Conservation (phyloP, 2,888 invertebrate genomes). For the Sturmia bella region DNA sequence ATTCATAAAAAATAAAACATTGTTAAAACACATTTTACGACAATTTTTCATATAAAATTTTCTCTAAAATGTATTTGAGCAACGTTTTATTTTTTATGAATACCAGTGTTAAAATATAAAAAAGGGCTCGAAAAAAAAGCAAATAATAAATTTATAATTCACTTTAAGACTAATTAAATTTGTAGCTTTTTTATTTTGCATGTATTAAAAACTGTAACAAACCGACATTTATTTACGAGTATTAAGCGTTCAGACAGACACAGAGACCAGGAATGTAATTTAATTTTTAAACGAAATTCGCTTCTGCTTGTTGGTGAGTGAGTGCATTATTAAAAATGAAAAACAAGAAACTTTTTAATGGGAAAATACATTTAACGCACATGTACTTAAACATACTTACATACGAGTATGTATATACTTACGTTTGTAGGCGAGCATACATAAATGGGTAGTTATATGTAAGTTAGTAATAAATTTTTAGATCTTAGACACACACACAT, state of each 20-base stretch:
- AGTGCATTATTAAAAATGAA: not conserved
- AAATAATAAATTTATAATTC: too few species aligned
- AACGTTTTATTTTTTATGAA: too few species aligned
- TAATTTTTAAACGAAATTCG: slow-evolving; percentile 53
- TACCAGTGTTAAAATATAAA: too few species aligned
- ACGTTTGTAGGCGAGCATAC: not conserved
- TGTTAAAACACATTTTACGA: too few species aligned
- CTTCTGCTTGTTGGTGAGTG: slow-evolving; percentile 39
- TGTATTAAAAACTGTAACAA: not conserved
- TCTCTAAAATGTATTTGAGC: too few species aligned
- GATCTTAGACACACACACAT: not conserved
- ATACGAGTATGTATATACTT: not conserved
- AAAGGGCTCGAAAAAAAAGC: too few species aligned
- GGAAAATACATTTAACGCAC: slow-evolving; percentile 53
- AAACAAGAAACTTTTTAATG: slow-evolving; percentile 33
- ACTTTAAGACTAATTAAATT: too few species aligned
- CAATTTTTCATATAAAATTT: too few species aligned
- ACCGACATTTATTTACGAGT: slow-evolving; percentile 56
- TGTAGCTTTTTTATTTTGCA: too few species aligned
- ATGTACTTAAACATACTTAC: not conserved
- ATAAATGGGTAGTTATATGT: slow-evolving; percentile 5
- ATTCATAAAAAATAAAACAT: too few species aligned
- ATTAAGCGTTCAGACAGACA: slow-evolving; percentile 61
- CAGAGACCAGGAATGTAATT: slow-evolving; percentile 52
- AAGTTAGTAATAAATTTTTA: slow-evolving; percentile 45